Evolutionary conservation across 2,113 vertebrate genomes (phyloP).

Genomic region (Ctenodactylus gundi): DNA sequence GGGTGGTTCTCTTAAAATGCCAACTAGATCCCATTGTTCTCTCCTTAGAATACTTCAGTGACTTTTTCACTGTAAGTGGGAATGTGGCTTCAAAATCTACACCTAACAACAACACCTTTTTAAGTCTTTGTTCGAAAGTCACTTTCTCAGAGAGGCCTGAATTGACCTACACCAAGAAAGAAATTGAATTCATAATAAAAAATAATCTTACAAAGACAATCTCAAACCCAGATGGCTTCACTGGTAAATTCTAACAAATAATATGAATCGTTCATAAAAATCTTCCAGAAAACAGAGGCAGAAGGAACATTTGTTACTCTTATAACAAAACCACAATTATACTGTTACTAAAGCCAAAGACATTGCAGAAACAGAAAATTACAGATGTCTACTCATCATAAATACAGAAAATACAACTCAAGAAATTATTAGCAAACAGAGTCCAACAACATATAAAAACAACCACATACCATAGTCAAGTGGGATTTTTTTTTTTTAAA

Average conservation of each 20-base stretch:
- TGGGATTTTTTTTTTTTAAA: not conserved
- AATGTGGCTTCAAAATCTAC: not conserved
- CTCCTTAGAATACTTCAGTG: not conserved
- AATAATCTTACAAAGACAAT: not conserved
- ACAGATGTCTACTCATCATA: not conserved
- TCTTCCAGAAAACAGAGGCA: not conserved
- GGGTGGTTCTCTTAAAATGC: not conserved
- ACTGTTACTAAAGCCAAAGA: not conserved
- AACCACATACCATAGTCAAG: not conserved
- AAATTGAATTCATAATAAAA: constrained; percentile 25
- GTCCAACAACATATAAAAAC: not conserved
- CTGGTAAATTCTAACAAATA: not conserved
- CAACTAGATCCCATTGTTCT: not conserved
- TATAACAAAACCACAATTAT: not conserved
- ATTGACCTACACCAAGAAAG: not conserved
- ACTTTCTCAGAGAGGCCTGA: not conserved
- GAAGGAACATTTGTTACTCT: not conserved
- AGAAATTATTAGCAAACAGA: not conserved
- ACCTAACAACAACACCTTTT: not conserved
- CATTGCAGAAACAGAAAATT: not conserved
- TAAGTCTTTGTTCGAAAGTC: constrained; percentile 3
- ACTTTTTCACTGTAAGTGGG: not conserved
- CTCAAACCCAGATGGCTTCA: not conserved
- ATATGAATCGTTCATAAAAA: not conserved
- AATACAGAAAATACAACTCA: not conserved